Conservation (phyloP, 2,797 vertebrate species). For the Smutsia gigantea region DNA sequence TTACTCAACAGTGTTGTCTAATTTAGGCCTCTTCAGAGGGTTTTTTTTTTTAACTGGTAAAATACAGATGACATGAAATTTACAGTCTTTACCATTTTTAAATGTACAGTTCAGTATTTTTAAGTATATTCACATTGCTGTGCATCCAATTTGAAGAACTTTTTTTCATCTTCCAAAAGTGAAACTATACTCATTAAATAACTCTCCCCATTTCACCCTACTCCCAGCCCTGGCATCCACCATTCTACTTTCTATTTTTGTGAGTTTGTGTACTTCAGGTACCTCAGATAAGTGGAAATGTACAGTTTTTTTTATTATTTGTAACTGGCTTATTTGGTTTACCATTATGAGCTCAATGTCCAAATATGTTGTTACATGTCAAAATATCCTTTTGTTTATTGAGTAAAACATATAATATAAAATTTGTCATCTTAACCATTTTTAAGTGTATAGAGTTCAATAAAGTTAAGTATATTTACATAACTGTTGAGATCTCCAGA, state of each 20-base stretch:
- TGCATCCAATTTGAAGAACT: not conserved
- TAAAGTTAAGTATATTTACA: not conserved
- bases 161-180: not conserved
- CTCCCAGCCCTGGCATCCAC: not conserved
- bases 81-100: not conserved
- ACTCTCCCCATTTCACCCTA: not conserved
- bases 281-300: not conserved
- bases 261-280: not conserved
- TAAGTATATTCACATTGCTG: not conserved
- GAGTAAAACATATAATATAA: not conserved
- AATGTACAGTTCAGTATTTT: not conserved
- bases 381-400: not conserved
- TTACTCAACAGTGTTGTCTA: not conserved
- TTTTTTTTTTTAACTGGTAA: not conserved
- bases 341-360: not conserved
- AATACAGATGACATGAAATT: not conserved
- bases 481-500: not conserved
- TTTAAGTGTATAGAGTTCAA: not conserved
- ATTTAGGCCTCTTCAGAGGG: not conserved
- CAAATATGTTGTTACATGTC: not conserved
- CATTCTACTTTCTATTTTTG: not conserved
- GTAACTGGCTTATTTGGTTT: not conserved
- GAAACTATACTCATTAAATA: not conserved
- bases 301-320: not conserved
- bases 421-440: not conserved